Base-by-base conservation (phyloP, 2,888 invertebrate genomes). In the Oegoconia quadripuncta region DNA sequence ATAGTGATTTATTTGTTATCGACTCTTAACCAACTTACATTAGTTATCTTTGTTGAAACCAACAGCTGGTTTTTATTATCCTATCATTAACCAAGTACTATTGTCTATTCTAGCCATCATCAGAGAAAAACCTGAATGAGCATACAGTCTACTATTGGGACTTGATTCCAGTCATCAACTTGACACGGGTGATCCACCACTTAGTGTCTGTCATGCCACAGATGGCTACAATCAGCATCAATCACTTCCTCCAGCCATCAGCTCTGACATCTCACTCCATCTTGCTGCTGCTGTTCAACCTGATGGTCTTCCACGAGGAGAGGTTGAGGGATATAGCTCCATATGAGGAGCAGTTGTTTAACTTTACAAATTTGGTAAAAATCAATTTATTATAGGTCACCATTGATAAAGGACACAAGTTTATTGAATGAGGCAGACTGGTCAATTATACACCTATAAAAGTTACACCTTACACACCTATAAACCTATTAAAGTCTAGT, bases 81-180 rank as follows among this genome's bases (percentile, higher is more conserved):
- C n/a, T n/a, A n/a, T n/a, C n/a, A n/a, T n/a, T n/a, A n/a, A n/a
- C n/a, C n/a, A n/a, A n/a, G n/a, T n/a, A 9, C 4, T 13, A 30
- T 17, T 18, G 11, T 31, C 32, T 26, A 33, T 62, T 62, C 2
- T 57, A 79, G 79, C 61, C 68, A 6, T 69, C 74, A 23, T 60
- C 70, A 1, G 74, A 79, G 45, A 75, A 76, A 32, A 53, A 42
- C 1, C 49, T 60, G 2, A 81, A 74, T 15, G 76, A 79, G n/a
- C 74, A 80, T 36, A 59, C 62, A 0, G 32, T 49, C 0, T 84
- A 83, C 53, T 87, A 84, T 48, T 64, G 73, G 64, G 86, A 87
- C 39, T 52, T 87, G 1, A 41, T 84, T 1, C 83, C 86, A 0
- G 64, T 83, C 0, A 77, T 86, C 33, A 83, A 86, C 50, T 64